Base-by-base conservation (phyloP, 2,113 vertebrate species). In the Nothocercus nigrocapillus region DNA sequence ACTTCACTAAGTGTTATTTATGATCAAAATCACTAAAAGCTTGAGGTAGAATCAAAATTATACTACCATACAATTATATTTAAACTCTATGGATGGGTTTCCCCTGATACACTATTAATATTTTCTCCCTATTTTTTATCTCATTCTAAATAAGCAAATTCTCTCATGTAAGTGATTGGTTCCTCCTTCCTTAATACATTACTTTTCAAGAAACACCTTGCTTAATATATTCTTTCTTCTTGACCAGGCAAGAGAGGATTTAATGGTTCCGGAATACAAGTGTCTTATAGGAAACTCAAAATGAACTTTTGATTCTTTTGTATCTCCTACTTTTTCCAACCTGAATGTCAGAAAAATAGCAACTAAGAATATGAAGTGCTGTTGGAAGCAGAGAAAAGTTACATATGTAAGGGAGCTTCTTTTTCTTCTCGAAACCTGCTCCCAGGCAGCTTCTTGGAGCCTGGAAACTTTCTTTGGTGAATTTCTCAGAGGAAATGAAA, bases 71-170 rank as follows among this genome's bases (percentile, higher is more conserved):
- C 5, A 58, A 63, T 54, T 70, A 7, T 5, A 16, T 17, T 11
- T 78, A 42, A 59, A 67, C 2, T 42, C 19, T 72, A 4, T 5
- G 28, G n/a, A 28, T 47, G 74, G 2, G 15, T 66, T 90, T 38
- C 3, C 3, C 4, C 3, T 49, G 24, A 42, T 13, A 78, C 5
- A 12, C 4, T 30, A 2, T 10, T 2, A 7, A 17, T 5, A 0
- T 22, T 76, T 56, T 66, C 13, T 47, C 4, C 22, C 3, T 21
- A 21, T 13, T 72, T 72, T 75, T 66, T 49, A 63, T 18, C 2
- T 0, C 1, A 32, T 61, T 72, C 27, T 24, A 68, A 59, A 17
- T 28, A 34, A 82, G 42, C 11, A 47, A 4, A 32, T 22, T 89
- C 4, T 58, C 13, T 77, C 17, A 18, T 6, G 3, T 17, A 72